Evolutionary conservation across 1,140 invertebrate species (phyloP).

Genomic region (Neodiprion lecontei): DNA sequence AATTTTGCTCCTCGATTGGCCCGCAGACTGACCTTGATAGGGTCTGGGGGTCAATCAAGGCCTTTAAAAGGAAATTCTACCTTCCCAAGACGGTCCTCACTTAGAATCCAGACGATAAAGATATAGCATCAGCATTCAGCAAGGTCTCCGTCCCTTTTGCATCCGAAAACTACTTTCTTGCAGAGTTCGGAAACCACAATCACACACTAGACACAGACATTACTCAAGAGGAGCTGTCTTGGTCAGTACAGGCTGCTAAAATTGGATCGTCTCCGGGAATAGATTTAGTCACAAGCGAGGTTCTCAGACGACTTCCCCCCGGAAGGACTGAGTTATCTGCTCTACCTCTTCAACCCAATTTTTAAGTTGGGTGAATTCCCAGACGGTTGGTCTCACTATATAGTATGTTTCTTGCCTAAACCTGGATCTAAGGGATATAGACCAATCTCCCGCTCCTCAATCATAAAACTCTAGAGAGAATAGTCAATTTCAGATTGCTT

Average conservation of each 20-base stretch:
- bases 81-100: background rate
- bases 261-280: background rate
- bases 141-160: background rate
- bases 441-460: background rate
- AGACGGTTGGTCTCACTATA: background rate
- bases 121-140: background rate
- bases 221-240: background rate
- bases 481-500: background rate
- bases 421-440: background rate
- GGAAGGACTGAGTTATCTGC: background rate
- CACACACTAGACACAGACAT: background rate
- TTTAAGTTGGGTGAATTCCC: background rate
- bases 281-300: background rate
- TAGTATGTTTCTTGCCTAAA: background rate
- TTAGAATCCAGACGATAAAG: too few species aligned
- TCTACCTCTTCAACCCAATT: background rate
- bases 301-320: background rate
- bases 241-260: background rate
- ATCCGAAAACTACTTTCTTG: background rate
- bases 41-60: background rate
- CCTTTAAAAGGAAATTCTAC: background rate
- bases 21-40: background rate
- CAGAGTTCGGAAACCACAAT: background rate
- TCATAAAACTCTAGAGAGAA: background rate
- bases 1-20: background rate